Conservation (phyloP, 1,140 invertebrate genomes). For the Lepidostoma basale region DNA sequence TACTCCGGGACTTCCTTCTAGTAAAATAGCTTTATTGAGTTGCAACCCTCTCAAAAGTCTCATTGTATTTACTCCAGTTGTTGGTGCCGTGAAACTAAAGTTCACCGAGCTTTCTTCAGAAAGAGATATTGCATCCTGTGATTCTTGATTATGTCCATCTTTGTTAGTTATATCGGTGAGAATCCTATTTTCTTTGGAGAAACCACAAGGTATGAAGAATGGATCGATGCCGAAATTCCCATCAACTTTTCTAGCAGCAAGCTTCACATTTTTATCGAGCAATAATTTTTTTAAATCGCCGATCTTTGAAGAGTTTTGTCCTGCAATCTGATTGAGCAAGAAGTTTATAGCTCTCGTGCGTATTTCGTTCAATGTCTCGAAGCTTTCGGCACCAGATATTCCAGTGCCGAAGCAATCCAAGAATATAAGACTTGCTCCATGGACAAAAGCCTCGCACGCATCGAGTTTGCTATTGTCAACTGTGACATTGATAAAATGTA, state of each 20-base stretch:
- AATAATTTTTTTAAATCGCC: slow-evolving; percentile 50
- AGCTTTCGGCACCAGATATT: slow-evolving; percentile 67
- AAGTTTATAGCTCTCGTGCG: slow-evolving; percentile 60
- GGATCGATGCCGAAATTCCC: slow-evolving; percentile 72
- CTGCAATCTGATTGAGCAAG: slow-evolving; percentile 60
- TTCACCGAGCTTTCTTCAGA: slow-evolving; percentile 47
- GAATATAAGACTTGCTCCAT: slow-evolving; percentile 90
- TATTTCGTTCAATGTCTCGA: slow-evolving; percentile 59
- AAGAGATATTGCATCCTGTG: background rate
- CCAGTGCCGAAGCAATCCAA: slow-evolving; percentile 87
- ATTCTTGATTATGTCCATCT: background rate
- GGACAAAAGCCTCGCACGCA: slow-evolving; percentile 74
- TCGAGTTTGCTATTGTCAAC: slow-evolving; percentile 58
- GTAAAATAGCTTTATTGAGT: slow-evolving; percentile 86
- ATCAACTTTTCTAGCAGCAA: slow-evolving; percentile 49
- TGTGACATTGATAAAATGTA: slow-evolving; percentile 84
- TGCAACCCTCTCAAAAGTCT: slow-evolving; percentile 88
- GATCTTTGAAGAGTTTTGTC: slow-evolving; percentile 49
- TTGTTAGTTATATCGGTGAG: background rate
- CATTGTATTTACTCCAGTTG: slow-evolving; percentile 82
- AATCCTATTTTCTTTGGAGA: background rate
- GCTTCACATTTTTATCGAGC: slow-evolving; percentile 48
- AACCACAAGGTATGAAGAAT: slow-evolving; percentile 70
- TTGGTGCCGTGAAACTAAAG: slow-evolving; percentile 83
- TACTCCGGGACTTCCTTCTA: slow-evolving; percentile 98